A percentile compares a stretch with the other conserved stretches of the same genome.
phyloP scores from a whole-genome alignment of 2,888 invertebrate species.

The Eupithecia tripunctaria region DNA sequence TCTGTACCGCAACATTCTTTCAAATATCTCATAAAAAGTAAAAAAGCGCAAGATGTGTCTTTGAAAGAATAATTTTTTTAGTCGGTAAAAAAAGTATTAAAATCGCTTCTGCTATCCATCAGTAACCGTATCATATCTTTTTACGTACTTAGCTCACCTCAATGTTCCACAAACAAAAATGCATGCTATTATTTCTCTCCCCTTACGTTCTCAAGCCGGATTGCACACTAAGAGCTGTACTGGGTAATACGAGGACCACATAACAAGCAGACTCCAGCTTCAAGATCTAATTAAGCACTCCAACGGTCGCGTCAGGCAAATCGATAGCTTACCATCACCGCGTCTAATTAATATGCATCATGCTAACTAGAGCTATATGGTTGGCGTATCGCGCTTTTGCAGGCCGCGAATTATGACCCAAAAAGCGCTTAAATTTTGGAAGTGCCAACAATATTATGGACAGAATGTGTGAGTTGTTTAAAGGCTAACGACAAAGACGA shows the following conservation, averaged over 20 bases:
- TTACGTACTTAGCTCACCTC: too few relatives aligned
- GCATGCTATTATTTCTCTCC: background rate
- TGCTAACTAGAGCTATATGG: constrained; percentile 17
- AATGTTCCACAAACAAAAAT: background rate
- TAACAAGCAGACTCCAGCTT: constrained; percentile 9
- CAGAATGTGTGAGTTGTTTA: background rate
- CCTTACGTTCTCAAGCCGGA: background rate
- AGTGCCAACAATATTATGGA: background rate
- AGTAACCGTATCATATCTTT: background rate
- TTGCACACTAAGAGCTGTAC: background rate
- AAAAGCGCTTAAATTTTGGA: constrained; percentile 6
- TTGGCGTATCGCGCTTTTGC: constrained; percentile 15
- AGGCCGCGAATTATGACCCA: constrained; percentile 1
- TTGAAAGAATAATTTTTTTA: too few relatives aligned
- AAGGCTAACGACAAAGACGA: background rate
- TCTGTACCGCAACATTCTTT: too few relatives aligned
- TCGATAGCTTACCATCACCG: constrained; percentile 47
- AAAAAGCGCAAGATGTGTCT: too few relatives aligned
- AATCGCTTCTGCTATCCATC: too few relatives aligned
- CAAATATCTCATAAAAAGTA: too few relatives aligned
- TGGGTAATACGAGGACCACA: background rate
- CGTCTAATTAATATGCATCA: constrained; percentile 51
- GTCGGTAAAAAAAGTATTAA: too few relatives aligned
- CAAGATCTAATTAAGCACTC: constrained; percentile 27
- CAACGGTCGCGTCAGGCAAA: constrained; percentile 21